Conservation (phyloP, 2,888 invertebrate species). For the Selenia dentaria region DNA sequence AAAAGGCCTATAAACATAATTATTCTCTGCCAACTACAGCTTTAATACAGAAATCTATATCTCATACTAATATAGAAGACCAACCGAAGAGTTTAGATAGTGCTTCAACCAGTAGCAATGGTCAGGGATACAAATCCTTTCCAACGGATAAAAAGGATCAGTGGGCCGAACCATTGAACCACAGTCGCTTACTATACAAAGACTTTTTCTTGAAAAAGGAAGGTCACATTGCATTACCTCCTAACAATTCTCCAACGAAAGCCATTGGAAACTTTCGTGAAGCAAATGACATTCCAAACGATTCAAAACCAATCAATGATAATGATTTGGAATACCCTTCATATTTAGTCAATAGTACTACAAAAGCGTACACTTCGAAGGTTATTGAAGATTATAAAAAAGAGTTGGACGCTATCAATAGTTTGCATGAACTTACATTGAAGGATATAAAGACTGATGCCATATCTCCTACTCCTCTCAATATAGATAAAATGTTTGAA, state of each 20-base stretch:
- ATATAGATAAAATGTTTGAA: conserved; percentile 76
- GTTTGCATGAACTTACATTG: conserved; percentile 72
- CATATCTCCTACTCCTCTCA: conserved; percentile 71
- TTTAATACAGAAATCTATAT: conserved; percentile 48
- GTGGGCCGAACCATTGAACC: conserved; percentile 69
- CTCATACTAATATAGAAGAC: conserved; percentile 50
- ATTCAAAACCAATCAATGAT: conserved; percentile 43
- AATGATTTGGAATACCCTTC: conserved; percentile 66
- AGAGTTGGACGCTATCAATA: conserved; percentile 78
- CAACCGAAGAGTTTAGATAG: conserved; percentile 72
- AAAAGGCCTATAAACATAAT: conserved; percentile 55
- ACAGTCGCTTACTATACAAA: conserved; percentile 75
- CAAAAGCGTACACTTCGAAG: conserved; percentile 79
- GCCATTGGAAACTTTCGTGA: conserved; percentile 38
- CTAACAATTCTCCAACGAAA: conserved; percentile 68
- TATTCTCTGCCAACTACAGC: conserved; percentile 65
- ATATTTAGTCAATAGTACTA: conserved; percentile 72
- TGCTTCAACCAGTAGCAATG: conserved; percentile 53
- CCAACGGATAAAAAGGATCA: conserved; percentile 50
- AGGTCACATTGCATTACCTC: conserved; percentile 64
- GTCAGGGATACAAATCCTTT: conserved; percentile 54
- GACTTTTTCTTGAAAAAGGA: conserved; percentile 76
- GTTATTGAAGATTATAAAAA: conserved; percentile 82
- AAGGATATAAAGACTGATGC: conserved; percentile 78
- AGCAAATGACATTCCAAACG: conserved; percentile 40